These are phyloP conservation scores for Macrosiphum euphorbiae DNA, from an alignment of 2,888 invertebrate genomes.

Conservation along the genomic window DNA sequence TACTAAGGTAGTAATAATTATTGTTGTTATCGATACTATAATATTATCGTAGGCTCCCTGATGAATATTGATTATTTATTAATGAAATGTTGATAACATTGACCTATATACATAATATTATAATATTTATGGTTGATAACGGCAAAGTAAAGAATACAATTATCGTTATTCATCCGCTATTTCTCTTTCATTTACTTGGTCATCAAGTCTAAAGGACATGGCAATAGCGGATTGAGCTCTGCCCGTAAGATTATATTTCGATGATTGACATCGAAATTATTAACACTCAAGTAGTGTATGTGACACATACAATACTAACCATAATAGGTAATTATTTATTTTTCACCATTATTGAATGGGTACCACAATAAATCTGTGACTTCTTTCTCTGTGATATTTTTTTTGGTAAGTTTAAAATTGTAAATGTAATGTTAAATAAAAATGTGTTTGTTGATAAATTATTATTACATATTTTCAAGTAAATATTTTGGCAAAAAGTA, in stretches of 20 bases:
- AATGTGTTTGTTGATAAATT: background rate
- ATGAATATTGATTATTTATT: background rate
- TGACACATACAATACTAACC: no score
- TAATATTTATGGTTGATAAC: background rate
- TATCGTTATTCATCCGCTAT: background rate
- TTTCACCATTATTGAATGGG: no score
- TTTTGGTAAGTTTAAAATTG: no score
- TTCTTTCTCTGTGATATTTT: no score
- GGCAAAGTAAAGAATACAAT: background rate
- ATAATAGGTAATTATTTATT: no score
- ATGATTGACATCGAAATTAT: no score
- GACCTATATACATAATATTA: background rate
- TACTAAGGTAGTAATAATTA: background rate
- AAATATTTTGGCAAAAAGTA: background rate
- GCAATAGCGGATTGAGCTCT: background rate
- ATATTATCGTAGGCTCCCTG: background rate
- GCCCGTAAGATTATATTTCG: background rate
- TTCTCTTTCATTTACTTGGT: background rate
- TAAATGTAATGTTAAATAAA: no score
- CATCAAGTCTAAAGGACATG: background rate
- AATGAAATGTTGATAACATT: background rate
- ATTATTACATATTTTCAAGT: background rate
- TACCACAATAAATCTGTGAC: no score
- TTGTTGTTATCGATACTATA: background rate
- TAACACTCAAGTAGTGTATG: no score